A percentile compares a stretch with the other conserved stretches of the same genome.
phyloP scores from a whole-genome alignment of 2,888 invertebrate species.

The Drosophila monieri region DNA sequence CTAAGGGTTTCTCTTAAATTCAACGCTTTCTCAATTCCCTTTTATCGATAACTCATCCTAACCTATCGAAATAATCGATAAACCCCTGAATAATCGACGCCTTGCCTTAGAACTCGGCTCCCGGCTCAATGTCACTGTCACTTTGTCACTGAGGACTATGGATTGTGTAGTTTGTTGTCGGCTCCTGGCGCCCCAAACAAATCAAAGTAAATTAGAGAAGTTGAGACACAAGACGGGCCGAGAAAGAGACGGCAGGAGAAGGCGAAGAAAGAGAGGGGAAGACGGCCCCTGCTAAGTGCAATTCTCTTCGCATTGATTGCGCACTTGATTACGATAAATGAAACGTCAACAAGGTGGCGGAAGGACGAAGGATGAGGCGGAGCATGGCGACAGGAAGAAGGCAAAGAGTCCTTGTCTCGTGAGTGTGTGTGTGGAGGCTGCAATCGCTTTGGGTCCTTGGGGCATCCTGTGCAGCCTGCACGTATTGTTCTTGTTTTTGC shows the following conservation, averaged over 20 bases:
- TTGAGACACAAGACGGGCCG: constrained; percentile 20
- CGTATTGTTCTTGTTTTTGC: constrained; percentile 45
- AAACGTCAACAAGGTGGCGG: constrained; percentile 68
- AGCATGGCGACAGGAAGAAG: not conserved
- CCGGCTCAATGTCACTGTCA: constrained; percentile 29
- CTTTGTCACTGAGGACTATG: constrained; percentile 2
- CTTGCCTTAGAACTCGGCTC: not conserved
- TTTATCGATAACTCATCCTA: no score
- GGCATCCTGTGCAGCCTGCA: constrained; percentile 48
- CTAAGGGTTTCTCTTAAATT: no score
- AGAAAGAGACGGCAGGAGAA: not conserved
- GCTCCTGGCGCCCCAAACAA: constrained; percentile 22
- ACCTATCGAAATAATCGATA: constrained; percentile 1
- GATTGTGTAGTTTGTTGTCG: not conserved
- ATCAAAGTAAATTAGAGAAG: constrained; percentile 74
- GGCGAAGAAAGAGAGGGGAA: constrained; percentile 2
- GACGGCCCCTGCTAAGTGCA: constrained; percentile 66
- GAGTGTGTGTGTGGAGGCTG: constrained; percentile 17
- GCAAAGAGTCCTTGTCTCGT: constrained; percentile 39
- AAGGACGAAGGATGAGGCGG: not conserved
- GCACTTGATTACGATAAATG: constrained; percentile 78
- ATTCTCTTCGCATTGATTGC: constrained; percentile 77
- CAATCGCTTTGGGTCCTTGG: constrained; percentile 37
- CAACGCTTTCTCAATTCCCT: no score
- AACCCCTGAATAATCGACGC: not conserved